Base-by-base conservation (phyloP, 2,888 invertebrate species). In the Morinoia aosen region DNA sequence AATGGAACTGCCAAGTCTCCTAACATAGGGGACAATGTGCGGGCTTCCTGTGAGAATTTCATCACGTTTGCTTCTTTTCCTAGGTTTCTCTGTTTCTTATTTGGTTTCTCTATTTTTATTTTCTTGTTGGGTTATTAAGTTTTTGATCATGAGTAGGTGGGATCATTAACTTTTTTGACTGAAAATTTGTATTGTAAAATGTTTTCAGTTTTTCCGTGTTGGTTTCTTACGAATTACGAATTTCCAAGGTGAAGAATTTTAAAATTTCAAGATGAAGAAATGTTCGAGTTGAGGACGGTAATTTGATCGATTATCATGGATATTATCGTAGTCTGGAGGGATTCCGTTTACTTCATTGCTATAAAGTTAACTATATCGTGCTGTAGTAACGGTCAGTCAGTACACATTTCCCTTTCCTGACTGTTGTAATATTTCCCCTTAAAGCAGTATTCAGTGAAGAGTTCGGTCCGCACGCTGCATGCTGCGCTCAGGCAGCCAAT, bases 1-100 rank as follows among this genome's bases (percentile, higher is more conserved):
- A 58, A 95, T 95, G 40, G 95, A 64, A n/a, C 39, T 95, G 58
- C 58, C 61, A 95, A 64, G 58, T 58, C 64, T 95, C 58, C 48
- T 57, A 94, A n/a, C 94, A 33, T 94, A 14, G 40, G 90, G 90
- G 90, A 90, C 90, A 90, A 16, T 40, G 40, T 40, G 14, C 90
- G 8, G 90, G 39, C 39, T 48, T 40, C 90, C 76, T 10, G 25
- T 48, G 48, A 10, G 90, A 40, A 90, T 48, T 90, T 90, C 90
- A 25, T 11, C 16, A 90, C 48, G 19, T 90, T 90, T 90, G 3
- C 10, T 48, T 90, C 19, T 48, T 48, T 48, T 48, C 48, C 48
- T 76, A 25, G 76, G 7, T 48, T 48, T 25, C 76, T 33, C 76
- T 33, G 76, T 33, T 25, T 10, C 3, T 16, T 25, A 76, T 61